Conservation (phyloP, 2,113 vertebrate genomes). For the Platichthys stellatus region DNA sequence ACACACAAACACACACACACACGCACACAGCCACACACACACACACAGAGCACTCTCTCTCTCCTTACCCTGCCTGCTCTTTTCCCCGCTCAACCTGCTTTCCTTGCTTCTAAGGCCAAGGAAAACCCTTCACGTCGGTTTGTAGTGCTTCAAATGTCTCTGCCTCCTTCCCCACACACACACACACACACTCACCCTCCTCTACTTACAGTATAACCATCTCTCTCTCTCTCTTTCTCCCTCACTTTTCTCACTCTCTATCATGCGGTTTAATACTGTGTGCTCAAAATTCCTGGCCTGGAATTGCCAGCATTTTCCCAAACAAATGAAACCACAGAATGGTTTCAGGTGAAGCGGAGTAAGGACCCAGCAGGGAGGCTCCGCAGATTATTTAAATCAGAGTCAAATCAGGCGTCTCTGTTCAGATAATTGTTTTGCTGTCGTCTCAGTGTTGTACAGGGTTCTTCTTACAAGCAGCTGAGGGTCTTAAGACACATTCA, state of each 20-base stretch:
- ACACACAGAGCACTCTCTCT: background rate
- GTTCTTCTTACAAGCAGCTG: too few relatives aligned
- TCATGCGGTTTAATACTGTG: slow-evolving; percentile 53
- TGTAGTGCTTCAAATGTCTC: slow-evolving; percentile 48
- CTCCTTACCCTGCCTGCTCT: slow-evolving; percentile 17
- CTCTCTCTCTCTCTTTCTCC: background rate
- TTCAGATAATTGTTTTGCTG: background rate
- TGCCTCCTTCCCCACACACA: background rate
- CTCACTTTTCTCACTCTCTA: background rate
- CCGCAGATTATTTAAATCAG: background rate
- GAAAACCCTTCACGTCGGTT: slow-evolving; percentile 56
- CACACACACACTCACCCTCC: too few relatives aligned
- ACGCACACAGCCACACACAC: slow-evolving; percentile 3
- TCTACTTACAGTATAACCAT: slow-evolving; percentile 7
- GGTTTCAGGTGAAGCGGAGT: slow-evolving; percentile 60
- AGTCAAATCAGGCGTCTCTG: background rate
- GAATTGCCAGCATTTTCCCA: slow-evolving; percentile 69
- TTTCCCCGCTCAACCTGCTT: slow-evolving; percentile 46
- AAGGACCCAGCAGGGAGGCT: slow-evolving; percentile 45
- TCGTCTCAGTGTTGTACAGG: background rate
- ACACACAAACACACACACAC: slow-evolving; percentile 12
- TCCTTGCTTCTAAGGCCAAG: slow-evolving; percentile 48
- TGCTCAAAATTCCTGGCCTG: slow-evolving; percentile 58
- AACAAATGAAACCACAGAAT: slow-evolving; percentile 73
- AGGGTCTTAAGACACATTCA: background rate